Percentiles rank a stretch among this genome's conserved stretches.
Evolutionary conservation across 2,113 vertebrate genomes (phyloP).

Genomic region (Tychaedon coryphoeus): DNA sequence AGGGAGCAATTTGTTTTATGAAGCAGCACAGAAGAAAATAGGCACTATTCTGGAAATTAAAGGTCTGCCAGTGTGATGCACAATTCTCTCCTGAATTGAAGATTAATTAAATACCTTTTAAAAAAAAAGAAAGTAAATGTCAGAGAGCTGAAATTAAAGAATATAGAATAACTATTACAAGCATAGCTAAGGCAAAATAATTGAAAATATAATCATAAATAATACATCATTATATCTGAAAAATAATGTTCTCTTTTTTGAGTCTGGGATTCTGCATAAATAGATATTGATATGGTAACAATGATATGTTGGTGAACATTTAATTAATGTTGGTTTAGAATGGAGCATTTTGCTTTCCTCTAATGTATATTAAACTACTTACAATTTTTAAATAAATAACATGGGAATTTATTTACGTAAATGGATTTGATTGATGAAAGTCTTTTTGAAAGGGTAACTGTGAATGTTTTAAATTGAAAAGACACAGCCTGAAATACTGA

Average conservation of each 20-base stretch:
- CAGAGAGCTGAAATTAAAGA: slow-evolving; percentile 23
- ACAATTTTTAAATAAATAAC: background rate
- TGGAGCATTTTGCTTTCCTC: background rate
- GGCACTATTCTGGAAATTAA: slow-evolving; percentile 18
- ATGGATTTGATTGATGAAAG: background rate
- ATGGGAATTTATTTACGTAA: background rate
- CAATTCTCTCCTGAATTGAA: slow-evolving; percentile 6
- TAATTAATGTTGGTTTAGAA: background rate
- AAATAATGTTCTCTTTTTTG: background rate
- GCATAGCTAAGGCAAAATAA: background rate
- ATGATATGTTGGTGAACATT: background rate
- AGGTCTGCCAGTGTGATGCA: background rate
- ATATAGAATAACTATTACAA: background rate
- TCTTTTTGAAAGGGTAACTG: background rate
- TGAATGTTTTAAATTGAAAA: background rate
- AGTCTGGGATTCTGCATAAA: background rate
- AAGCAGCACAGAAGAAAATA: background rate
- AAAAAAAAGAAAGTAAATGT: slow-evolving; percentile 49
- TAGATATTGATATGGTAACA: background rate
- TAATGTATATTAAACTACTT: background rate
- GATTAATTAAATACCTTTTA: slow-evolving; percentile 10
- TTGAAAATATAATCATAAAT: background rate
- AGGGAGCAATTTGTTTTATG: slow-evolving; percentile 30
- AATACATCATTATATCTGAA: background rate
- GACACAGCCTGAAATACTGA: background rate